Evolutionary conservation across 2,113 vertebrate species (phyloP).

Genomic region (Isurus oxyrinchus): DNA sequence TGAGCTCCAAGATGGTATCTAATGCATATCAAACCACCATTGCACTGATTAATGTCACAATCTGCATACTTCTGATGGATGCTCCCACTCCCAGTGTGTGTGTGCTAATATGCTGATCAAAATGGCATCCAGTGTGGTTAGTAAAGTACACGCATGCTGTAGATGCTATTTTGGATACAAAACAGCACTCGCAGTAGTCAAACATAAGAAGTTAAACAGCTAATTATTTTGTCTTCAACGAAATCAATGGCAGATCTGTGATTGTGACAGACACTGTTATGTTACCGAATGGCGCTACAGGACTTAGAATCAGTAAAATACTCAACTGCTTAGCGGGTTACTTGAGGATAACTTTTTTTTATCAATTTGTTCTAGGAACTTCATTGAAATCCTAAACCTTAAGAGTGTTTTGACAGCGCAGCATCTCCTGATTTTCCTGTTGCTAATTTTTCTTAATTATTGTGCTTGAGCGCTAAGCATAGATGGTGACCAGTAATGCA

Average conservation of each 20-base stretch:
- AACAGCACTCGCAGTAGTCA: too few species aligned
- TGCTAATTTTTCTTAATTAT: not conserved
- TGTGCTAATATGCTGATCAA: too few species aligned
- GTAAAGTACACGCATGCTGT: too few species aligned
- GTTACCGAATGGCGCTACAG: not conserved
- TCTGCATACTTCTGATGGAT: too few species aligned
- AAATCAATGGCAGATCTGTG: not conserved
- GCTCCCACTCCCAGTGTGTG: too few species aligned
- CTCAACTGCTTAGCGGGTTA: not conserved
- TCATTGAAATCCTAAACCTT: not conserved
- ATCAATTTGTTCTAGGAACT: not conserved
- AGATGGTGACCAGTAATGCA: not conserved
- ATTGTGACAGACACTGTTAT: not conserved
- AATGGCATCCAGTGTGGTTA: too few species aligned
- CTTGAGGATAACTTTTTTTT: not conserved
- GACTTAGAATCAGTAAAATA: not conserved
- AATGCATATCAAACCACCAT: too few species aligned
- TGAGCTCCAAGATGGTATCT: too few species aligned
- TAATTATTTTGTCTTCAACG: too few species aligned
- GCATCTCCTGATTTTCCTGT: not conserved
- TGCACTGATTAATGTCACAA: too few species aligned
- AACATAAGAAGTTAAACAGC: too few species aligned
- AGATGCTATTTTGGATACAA: too few species aligned
- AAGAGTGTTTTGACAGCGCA: not conserved
- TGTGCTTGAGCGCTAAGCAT: not conserved